Evolutionary conservation across 2,888 invertebrate species (phyloP), one percentile per base, ranked within the genome.

Genomic region (Tricholauxania praeusta): DNA sequence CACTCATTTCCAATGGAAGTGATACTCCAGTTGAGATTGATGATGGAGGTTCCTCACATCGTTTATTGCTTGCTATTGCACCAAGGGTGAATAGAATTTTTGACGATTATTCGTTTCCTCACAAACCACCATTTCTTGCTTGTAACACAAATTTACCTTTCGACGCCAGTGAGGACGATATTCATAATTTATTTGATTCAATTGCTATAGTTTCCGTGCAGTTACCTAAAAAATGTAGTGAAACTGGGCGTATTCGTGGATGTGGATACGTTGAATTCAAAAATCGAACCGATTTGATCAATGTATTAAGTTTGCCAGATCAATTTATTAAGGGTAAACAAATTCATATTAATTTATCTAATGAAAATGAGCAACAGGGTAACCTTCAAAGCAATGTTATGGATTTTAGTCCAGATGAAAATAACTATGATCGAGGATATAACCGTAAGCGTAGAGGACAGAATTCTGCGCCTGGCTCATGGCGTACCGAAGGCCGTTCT

Each of bases 211-310:
- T 80, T 32, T 84, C 85, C 8, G 76, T 88, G 85, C 91, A 94
- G 81, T 89, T 98, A 79, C 96, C 96, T 12, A 91, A 93, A 77
- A 96, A 96, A 82, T 93, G 93, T 60, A 90, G 89, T 1, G 91
- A 91, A 78, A 90, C 91, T 64, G 90, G 90, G 10, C 92, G 94
- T 79, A 90, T 93, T 60, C 93, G 93, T 87, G 98, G 98, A 63
- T 96, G 92, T 88, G 97, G 96, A 74, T 97, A 97, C 88, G 93
- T 96, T 12, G 96, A 97, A 86, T 97, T 98, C 88, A 93, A 93
- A 83, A 94, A 93, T 82, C 90, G 96, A 77, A 92, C 94, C 60
- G 94, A 94, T 87, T 91, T 98, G 77, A 92, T 97, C 77, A 92
- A 92, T 83, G 96, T 96, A 68, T 90, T 98, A 79, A 91, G 92